Evolutionary conservation across 2,888 invertebrate genomes (phyloP).

Genomic region (Philaethria dido): DNA sequence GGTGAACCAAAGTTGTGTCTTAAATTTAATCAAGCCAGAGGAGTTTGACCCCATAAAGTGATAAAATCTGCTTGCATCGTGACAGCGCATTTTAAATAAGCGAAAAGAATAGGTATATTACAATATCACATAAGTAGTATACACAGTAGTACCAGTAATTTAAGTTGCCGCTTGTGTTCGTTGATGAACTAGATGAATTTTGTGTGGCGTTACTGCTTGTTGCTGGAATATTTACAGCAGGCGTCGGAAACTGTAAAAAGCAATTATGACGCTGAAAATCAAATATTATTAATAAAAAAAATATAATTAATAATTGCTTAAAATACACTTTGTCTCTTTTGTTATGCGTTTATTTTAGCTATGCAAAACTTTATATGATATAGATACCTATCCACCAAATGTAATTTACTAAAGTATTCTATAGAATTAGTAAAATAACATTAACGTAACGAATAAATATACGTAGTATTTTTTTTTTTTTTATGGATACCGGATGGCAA

Average conservation of each 20-base stretch:
- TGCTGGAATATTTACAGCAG: conserved; percentile 53
- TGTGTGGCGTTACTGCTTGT: conserved; percentile 10
- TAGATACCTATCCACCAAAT: too few relatives aligned
- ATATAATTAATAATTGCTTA: too few relatives aligned
- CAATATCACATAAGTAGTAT: not conserved
- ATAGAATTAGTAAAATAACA: too few relatives aligned
- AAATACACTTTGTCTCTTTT: too few relatives aligned
- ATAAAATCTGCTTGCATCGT: not conserved
- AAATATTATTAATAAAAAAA: not conserved
- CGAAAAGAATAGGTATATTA: not conserved
- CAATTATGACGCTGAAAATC: conserved; percentile 8
- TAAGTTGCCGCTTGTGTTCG: not conserved
- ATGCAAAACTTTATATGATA: too few relatives aligned
- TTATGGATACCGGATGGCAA: too few relatives aligned
- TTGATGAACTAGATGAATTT: conserved; percentile 7
- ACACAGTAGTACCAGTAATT: conserved; percentile 13
- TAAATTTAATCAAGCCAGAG: not conserved
- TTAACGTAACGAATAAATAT: too few relatives aligned
- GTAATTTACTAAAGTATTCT: too few relatives aligned
- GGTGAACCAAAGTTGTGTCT: not conserved
- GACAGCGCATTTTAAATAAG: not conserved
- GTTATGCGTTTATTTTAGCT: too few relatives aligned
- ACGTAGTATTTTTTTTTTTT: too few relatives aligned
- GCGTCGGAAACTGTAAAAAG: conserved; percentile 66
- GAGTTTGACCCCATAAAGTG: not conserved